Evolutionary conservation across 2,797 vertebrate genomes (phyloP).

Genomic region (Pteronotus mesoamericanus): DNA sequence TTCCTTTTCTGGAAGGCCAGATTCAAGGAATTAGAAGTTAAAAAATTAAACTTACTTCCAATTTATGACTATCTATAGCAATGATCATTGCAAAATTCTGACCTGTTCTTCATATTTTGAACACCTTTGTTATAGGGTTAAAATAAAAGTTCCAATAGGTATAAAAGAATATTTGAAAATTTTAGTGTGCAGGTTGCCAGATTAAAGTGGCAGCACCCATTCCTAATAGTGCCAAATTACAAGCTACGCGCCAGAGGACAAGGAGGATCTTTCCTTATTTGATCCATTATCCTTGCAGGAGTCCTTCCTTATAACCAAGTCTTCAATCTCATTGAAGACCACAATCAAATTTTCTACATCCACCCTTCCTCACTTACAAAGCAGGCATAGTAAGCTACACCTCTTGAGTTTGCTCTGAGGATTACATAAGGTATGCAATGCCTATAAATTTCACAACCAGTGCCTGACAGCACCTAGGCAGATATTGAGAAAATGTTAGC

Average conservation of each 20-base stretch:
- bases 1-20: neutral
- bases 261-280: neutral
- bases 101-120: neutral
- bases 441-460: neutral
- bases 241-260: neutral
- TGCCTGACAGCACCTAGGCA: neutral
- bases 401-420: neutral
- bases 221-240: neutral
- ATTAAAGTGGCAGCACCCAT: neutral
- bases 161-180: neutral
- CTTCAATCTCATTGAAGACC: neutral
- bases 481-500: neutral
- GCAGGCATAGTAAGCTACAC: neutral
- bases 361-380: neutral
- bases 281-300: neutral
- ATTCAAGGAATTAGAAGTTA: neutral
- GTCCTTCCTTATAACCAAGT: neutral
- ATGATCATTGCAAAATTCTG: neutral
- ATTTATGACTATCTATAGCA: neutral
- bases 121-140: neutral
- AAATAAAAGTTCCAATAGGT: neutral
- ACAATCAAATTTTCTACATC: neutral
- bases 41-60: neutral
- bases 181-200: neutral
- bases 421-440: neutral